Base-by-base conservation (phyloP, 53 echinoderm and acorn worm genomes). In the Crossaster papposus region DNA sequence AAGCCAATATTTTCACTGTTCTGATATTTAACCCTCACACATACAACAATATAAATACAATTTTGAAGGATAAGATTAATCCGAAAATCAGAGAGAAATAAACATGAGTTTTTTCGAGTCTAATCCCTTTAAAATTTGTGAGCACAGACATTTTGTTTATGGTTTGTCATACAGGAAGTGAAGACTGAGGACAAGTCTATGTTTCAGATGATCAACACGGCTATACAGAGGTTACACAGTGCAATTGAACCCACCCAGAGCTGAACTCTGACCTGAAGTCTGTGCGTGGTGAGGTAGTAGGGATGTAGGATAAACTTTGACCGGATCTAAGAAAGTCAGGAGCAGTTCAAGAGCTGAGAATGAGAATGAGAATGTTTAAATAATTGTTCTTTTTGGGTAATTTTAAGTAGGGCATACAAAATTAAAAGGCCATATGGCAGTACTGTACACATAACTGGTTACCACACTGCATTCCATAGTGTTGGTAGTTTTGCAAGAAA, bases 131-230 rank as follows among this genome's bases (percentile, higher is more conserved):
- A 44, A 44, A 44, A 7, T 44, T 44, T 44, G 44, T 44, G 9
- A 1, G 23, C 76, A 75, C 12, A 11, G n/a, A 22, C n/a, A 8
- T 89, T 38, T 31, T 31, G 10, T 15, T 10, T 30, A 22, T 63
- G 32, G 15, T 72, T 50, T 54, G 35, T 86, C 44, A 12, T 53
- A 50, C 52, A 96, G 96, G 94, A 95, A 52, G 93, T 94, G 55
- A 86, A 90, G 55, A 87, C 87, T 36, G 94, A 94, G 2, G 96
- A 96, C 79, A 88, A 79, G 38, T 78, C 91, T 36, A 91, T 96
- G 91, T 87, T 72, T 24, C 71, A 92, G 53, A 92, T 96, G 94
- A 83, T 96, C 17, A 91, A 93, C 50, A 86, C 96, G 30, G 94
- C 94, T 9, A 91, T 94, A 28, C 86, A 90, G 65, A 82, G 96